These are phyloP conservation scores for Stegodyphus mimosarum DNA, from an alignment of 1,140 invertebrate genomes.

Conservation along the genomic window DNA sequence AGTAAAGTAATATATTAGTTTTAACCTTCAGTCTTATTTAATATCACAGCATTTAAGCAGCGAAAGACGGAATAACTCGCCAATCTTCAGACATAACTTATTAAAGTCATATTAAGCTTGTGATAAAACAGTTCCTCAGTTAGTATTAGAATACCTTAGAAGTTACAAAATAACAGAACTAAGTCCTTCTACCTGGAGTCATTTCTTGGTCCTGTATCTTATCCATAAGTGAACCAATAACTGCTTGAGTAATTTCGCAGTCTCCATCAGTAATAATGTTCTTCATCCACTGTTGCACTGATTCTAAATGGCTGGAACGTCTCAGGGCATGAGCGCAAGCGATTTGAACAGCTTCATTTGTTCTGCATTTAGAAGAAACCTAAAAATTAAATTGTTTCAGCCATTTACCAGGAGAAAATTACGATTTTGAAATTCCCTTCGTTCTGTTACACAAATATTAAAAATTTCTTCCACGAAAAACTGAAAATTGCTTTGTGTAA, in stretches of 20 bases:
- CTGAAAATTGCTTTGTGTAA: too few relatives aligned
- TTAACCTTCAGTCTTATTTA: too few relatives aligned
- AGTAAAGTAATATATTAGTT: too few relatives aligned
- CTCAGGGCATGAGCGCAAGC: constrained; percentile 41
- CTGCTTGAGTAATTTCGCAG: neutral
- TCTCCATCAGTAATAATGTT: neutral
- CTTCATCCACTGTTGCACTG: constrained; percentile 28
- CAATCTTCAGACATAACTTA: too few relatives aligned
- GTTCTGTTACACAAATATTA: too few relatives aligned
- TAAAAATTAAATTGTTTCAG: neutral
- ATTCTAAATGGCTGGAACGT: neutral
- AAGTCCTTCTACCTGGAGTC: constrained; percentile 2
- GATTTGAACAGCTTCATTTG: constrained; percentile 11
- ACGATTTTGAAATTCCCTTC: too few relatives aligned
- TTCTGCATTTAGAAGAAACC: constrained; percentile 8
- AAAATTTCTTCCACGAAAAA: too few relatives aligned
- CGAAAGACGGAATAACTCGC: too few relatives aligned
- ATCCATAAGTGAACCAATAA: constrained; percentile 19
- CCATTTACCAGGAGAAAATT: too few relatives aligned
- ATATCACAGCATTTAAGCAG: too few relatives aligned
- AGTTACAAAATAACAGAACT: neutral
- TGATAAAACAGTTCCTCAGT: too few relatives aligned
- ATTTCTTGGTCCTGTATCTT: constrained; percentile 32
- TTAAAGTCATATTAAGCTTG: too few relatives aligned
- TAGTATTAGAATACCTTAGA: neutral